Conservation (phyloP, 2,113 vertebrate species). For the Rhynchopsitta pachyrhyncha region DNA sequence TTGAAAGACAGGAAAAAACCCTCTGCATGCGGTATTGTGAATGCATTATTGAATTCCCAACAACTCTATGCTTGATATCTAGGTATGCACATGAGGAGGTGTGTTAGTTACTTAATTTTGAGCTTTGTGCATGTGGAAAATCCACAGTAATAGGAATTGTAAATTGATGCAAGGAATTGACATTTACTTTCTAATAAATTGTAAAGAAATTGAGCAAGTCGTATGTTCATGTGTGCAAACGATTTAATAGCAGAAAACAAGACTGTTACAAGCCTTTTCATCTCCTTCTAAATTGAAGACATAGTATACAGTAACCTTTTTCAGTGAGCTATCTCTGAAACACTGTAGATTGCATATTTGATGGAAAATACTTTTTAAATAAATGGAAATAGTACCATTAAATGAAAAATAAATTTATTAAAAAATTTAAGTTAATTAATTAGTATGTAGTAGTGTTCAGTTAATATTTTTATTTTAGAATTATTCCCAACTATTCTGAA, state of each 20-base stretch:
- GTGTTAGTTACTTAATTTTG: neutral
- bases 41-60: neutral
- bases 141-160: neutral
- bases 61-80: neutral
- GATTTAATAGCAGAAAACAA: neutral
- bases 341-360: neutral
- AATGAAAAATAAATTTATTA: neutral
- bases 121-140: neutral
- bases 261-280: neutral
- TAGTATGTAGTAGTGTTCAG: neutral
- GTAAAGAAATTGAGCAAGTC: neutral
- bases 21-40: neutral
- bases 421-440: neutral
- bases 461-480: neutral
- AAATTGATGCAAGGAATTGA: neutral
- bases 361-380: neutral
- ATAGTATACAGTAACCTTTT: neutral
- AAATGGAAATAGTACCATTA: neutral
- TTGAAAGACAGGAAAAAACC: neutral
- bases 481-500: neutral
- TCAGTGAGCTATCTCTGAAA: neutral
- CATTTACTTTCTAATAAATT: neutral
- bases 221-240: neutral
- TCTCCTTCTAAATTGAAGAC: neutral
- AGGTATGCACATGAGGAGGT: rapidly evolving